These are phyloP conservation scores for Epinephelus lanceolatus DNA, from an alignment of 2,113 vertebrate genomes.

Conservation along the genomic window DNA sequence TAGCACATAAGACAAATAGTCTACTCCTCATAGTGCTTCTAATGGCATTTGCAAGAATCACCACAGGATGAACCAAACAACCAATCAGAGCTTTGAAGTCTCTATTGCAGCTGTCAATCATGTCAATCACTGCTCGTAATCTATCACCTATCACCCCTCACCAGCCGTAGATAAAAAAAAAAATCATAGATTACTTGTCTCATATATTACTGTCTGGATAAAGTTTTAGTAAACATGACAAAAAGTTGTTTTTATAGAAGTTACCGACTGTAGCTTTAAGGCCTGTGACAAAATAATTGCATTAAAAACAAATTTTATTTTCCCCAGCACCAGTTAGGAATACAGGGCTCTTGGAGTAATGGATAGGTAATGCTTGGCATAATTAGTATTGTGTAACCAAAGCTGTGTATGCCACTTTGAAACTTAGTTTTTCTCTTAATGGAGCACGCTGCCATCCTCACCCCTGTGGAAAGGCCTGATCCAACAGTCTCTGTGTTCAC, in stretches of 20 bases:
- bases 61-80: too few species aligned
- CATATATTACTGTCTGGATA: too few species aligned
- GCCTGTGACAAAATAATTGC: conserved; percentile 11
- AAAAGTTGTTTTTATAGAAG: background rate
- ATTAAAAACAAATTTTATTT: background rate
- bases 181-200: too few species aligned
- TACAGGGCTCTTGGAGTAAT: background rate
- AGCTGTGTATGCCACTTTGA: background rate
- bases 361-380: conserved; percentile 30
- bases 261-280: background rate
- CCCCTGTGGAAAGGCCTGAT: conserved; percentile 34
- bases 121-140: too few species aligned
- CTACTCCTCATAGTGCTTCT: too few species aligned
- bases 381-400: conserved; percentile 31
- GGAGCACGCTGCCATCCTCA: conserved; percentile 1
- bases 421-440: conserved; percentile 21
- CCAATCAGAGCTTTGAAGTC: too few species aligned
- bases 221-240: background rate
- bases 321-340: background rate
- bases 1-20: too few species aligned
- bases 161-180: too few species aligned
- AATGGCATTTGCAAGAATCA: too few species aligned
- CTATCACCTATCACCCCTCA: too few species aligned
- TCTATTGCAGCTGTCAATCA: too few species aligned
- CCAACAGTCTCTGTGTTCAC: conserved; percentile 34